Percentiles rank a stretch among this genome's conserved stretches.
These are phyloP conservation scores for Drosophila yooni DNA, from an alignment of 2,888 invertebrate species.

Conservation along the genomic window DNA sequence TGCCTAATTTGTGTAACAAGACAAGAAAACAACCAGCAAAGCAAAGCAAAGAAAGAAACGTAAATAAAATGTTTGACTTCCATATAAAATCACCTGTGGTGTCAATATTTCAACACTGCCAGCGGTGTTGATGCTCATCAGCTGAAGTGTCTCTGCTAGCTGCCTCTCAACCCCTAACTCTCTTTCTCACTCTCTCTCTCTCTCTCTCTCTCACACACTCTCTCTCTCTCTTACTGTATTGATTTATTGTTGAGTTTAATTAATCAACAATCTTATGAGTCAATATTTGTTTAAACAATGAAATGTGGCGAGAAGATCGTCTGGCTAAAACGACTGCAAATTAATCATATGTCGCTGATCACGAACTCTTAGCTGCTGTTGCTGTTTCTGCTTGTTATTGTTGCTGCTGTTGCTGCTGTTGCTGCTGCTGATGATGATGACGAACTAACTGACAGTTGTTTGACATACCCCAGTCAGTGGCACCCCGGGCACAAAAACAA, in stretches of 20 bases:
- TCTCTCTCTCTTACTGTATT: slow-evolving; percentile 29
- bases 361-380: slow-evolving; percentile 51
- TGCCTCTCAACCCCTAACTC: background rate
- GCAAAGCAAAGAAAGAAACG: slow-evolving; percentile 26
- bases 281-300: slow-evolving; percentile 74
- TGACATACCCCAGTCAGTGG: slow-evolving; percentile 79
- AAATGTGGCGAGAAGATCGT: slow-evolving; percentile 41
- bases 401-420: slow-evolving; percentile 11
- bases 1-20: slow-evolving; percentile 60
- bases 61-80: slow-evolving; percentile 60
- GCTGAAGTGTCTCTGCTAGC: slow-evolving; percentile 45
- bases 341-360: slow-evolving; percentile 72
- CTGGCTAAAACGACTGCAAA: slow-evolving; percentile 71
- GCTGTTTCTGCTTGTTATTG: slow-evolving; percentile 18
- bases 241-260: slow-evolving; percentile 79
- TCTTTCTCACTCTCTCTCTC: background rate
- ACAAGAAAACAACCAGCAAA: slow-evolving; percentile 26
- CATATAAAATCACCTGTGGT: slow-evolving; percentile 80
- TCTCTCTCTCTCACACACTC: background rate
- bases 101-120: slow-evolving; percentile 82
- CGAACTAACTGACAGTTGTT: slow-evolving; percentile 80
- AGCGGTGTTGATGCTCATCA: slow-evolving; percentile 78
- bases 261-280: slow-evolving; percentile 77
- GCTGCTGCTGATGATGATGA: slow-evolving; percentile 61
- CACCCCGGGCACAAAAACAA: slow-evolving; percentile 69